These are phyloP conservation scores for Synergus laeviventris DNA, from an alignment of 2,888 invertebrate species.

Conservation along the genomic window DNA sequence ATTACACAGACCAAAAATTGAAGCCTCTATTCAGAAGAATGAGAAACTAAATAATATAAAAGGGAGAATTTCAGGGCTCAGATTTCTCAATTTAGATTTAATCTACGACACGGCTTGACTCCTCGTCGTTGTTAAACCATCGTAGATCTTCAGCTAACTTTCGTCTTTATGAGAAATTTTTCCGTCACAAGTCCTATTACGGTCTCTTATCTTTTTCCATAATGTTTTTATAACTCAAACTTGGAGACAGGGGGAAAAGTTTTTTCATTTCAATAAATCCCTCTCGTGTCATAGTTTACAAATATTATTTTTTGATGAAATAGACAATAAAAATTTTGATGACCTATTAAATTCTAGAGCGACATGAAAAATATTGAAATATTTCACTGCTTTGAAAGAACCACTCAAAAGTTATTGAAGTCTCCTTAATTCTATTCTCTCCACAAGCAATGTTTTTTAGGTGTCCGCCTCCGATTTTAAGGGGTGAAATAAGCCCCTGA, in stretches of 20 bases:
- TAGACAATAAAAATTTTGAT: background rate
- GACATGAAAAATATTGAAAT: no score
- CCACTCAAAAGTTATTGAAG: background rate
- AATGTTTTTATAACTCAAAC: background rate
- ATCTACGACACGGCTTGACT: slow-evolving; percentile 37
- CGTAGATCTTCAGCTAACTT: slow-evolving; percentile 5
- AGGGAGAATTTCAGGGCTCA: slow-evolving; percentile 17
- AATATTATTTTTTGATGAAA: background rate
- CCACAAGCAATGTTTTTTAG: no score
- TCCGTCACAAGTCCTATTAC: slow-evolving; percentile 18
- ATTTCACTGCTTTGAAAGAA: no score
- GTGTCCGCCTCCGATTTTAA: no score
- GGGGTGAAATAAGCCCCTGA: no score
- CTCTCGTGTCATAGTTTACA: background rate
- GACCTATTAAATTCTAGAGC: background rate
- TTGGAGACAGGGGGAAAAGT: background rate
- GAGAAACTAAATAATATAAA: background rate
- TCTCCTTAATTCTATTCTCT: background rate
- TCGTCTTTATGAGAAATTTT: background rate
- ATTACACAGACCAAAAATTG: background rate
- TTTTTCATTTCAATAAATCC: slow-evolving; percentile 20
- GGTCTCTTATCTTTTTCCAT: slow-evolving; percentile 16
- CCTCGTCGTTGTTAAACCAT: background rate
- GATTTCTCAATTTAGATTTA: slow-evolving; percentile 53
- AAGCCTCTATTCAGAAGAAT: background rate